Percentiles rank a stretch among this genome's conserved stretches.
Conservation (phyloP, 2,113 vertebrate species). For the Scopus umbretta region DNA sequence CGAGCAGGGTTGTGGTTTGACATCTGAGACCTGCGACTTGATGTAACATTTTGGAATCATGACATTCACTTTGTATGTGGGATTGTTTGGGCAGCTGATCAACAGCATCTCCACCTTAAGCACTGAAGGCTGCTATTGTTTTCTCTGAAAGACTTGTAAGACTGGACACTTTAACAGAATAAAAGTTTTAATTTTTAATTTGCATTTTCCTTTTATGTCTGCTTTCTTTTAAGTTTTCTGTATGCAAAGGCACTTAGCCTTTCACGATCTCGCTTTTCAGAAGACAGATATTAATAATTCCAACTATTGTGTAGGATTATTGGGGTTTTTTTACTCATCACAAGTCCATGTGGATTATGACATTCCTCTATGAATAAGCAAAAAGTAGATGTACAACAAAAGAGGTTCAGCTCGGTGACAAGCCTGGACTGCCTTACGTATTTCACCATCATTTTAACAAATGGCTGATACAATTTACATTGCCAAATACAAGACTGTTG, state of each 20-base stretch:
- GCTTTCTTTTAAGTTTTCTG: not conserved
- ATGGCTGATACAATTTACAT: not conserved
- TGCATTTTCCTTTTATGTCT: not conserved
- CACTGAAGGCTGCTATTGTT: conserved; percentile 13
- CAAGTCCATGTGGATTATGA: not conserved
- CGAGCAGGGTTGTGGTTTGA: conserved; percentile 21
- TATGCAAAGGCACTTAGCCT: not conserved
- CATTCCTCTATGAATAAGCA: not conserved
- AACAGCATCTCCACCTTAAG: not conserved
- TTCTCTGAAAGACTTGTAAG: conserved; percentile 19
- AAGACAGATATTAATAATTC: not conserved
- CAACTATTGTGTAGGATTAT: not conserved
- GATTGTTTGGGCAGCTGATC: conserved; percentile 14
- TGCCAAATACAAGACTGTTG: not conserved
- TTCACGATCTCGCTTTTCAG: not conserved
- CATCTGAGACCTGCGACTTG: not conserved
- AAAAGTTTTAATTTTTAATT: conserved; percentile 36
- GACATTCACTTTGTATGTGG: not conserved
- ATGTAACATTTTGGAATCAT: not conserved
- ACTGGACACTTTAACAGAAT: conserved; percentile 41
- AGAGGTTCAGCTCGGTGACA: not conserved
- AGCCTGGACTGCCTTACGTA: not conserved
- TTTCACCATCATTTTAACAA: not conserved
- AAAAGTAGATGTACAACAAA: not conserved
- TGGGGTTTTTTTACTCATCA: not conserved